Base-by-base conservation (phyloP, 1,140 invertebrate species). In the Sycophaga agraensis region DNA sequence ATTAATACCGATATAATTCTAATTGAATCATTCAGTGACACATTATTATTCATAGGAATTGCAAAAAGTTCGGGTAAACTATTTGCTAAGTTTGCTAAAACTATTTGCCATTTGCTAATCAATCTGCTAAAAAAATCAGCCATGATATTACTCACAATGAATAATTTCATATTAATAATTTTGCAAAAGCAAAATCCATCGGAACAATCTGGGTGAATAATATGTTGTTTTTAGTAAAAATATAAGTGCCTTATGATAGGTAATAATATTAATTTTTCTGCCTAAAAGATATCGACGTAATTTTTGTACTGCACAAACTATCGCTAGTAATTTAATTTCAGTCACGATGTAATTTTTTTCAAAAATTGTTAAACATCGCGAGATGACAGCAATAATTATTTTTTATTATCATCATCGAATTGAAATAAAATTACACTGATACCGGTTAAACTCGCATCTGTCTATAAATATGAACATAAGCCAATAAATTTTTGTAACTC, bases 101-200 rank as follows among this genome's bases (percentile, higher is more conserved):
- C n/a, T n/a, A n/a, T n/a, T n/a, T n/a, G n/a, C n/a, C n/a, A n/a
- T n/a, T n/a, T n/a, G n/a, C n/a, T n/a, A n/a, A n/a, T n/a, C 7
- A 54, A 40, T 4, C 39, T 2, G 21, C 53, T 55, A 16, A 55
- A 55, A 55, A 55, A 61, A 61, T 61, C 72, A 0, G 72, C 72
- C 6, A 68, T 66, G 34, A 69, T 22, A n/a, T 55, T 55, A 21
- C 4, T 6, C 51, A 58, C 63, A 65, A 56, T 82, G 73, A 11
- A 68, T 53, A 11, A 83, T 65, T 16, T 69, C 37, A 59, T 75
- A 77, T 50, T 78, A 40, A 68, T 75, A 83, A 39, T 77, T 66
- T 62, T 81, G 76, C 11, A 84, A 46, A 53, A 67, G 59, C 17
- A 80, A 39, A 12, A 63, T 51, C 81, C 80, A 83, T 24, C 81